Conservation (phyloP, 2,797 vertebrate genomes). For the Tapera naevia region DNA sequence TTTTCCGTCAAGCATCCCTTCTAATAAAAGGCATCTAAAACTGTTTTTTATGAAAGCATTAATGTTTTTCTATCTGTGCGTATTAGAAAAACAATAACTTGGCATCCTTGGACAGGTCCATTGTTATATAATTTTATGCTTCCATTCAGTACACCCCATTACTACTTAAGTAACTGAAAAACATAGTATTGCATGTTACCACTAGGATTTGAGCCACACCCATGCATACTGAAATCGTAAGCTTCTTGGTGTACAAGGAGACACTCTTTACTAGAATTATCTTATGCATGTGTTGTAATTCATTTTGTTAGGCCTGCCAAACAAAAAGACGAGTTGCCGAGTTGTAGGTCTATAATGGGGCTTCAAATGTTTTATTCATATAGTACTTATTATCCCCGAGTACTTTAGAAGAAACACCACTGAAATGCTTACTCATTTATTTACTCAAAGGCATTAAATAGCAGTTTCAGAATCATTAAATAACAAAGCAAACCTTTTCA, state of each 20-base stretch:
- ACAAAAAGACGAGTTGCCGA: neutral
- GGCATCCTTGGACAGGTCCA: neutral
- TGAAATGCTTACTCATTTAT: neutral
- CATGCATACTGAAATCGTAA: neutral
- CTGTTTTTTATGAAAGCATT: neutral
- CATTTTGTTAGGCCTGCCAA: neutral
- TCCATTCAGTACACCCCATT: fast-evolving
- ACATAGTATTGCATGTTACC: neutral
- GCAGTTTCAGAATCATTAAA: neutral
- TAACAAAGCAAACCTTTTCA: neutral
- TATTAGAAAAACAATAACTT: neutral
- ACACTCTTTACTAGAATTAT: neutral
- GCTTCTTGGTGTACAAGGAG: neutral
- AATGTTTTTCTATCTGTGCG: neutral
- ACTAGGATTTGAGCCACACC: neutral
- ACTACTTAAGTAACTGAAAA: neutral
- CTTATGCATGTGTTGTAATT: neutral
- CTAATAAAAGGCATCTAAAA: neutral
- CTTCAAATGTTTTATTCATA: neutral
- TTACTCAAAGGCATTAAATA: neutral
- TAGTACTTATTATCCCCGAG: neutral
- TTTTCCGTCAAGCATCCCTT: neutral
- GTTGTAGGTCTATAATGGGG: neutral
- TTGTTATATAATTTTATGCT: neutral
- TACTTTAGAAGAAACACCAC: neutral